These are phyloP conservation scores for Sinocyclocheilus grahami DNA, from an alignment of 2,113 vertebrate species.

Conservation along the genomic window DNA sequence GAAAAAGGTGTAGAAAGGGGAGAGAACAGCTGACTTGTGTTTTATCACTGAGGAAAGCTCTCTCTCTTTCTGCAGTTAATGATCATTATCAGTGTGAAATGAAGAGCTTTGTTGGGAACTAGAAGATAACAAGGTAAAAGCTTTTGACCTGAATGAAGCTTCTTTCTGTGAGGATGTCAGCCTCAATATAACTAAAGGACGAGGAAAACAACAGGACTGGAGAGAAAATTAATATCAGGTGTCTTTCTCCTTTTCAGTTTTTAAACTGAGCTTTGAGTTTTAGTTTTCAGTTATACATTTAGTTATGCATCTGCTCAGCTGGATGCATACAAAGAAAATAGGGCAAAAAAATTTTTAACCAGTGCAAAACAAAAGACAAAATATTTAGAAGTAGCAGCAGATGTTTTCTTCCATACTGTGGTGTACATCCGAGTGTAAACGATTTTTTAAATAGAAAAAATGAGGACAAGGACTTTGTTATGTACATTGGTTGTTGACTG, in stretches of 20 bases:
- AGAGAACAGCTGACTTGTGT: not conserved
- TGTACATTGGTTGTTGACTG: too few species aligned
- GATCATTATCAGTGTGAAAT: constrained; percentile 14
- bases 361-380: too few species aligned
- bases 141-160: constrained; percentile 13
- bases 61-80: constrained; percentile 10
- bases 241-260: not conserved
- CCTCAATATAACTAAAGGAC: not conserved
- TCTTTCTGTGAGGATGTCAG: not conserved
- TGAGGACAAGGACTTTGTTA: not conserved
- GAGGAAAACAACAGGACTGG: not conserved
- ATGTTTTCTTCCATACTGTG: not conserved
- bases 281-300: not conserved
- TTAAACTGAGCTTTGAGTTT: not conserved
- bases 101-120: not conserved
- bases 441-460: not conserved
- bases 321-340: not conserved
- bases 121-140: constrained; percentile 19
- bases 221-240: not conserved
- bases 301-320: not conserved
- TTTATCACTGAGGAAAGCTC: constrained; percentile 4
- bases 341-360: too few species aligned
- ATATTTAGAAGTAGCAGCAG: too few species aligned
- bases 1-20: not conserved
- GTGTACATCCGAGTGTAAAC: not conserved